Base-by-base conservation (phyloP, 2,113 vertebrate species). In the Crotalus horridus region DNA sequence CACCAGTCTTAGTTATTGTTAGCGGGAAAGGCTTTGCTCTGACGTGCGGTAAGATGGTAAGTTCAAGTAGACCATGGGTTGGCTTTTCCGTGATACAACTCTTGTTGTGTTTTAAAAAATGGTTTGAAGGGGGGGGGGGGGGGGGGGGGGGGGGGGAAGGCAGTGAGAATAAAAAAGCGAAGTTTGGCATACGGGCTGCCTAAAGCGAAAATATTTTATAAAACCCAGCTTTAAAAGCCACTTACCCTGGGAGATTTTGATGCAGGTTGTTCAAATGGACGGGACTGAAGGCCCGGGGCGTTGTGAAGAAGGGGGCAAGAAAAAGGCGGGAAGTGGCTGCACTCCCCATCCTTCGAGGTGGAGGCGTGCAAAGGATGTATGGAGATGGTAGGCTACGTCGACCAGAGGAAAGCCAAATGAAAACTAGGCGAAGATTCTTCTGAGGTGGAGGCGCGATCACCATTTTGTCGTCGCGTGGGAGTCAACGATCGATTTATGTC, bases 1-100 rank as follows among this genome's bases (percentile, higher is more conserved):
- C 20, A 13, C 15, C 15, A 13, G 12, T 10, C 5, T 48, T 33
- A 53, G 23, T 33, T 7, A 23, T 59, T 92, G n/a, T 59, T 6
- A 85, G 43, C 29, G 33, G 24, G 4, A 3, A 56, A 85, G 15
- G 13, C 59, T 24, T n/a, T n/a, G 5, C 15, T 17, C 39, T 48
- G 21, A 46, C 20, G 61, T 9, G 61, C 56, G 61, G 51, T 10
- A 89, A 51, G 4, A 93, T 93, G 92, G 92, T 93, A 86, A 93
- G 92, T 43, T 39, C 48, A 46, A 23, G 91, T 59, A 43, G 53
- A n/a, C 48, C 53, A n/a, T n/a, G 51, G 26, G 17, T 54, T 88
- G 13, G 26, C 7, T 88, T 87, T 54, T 54, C 86, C 13, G 13
- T 53, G 48, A 51, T 54, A 53, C 24, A 53, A 29, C 33, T 39